Base-by-base conservation (phyloP, 2,888 invertebrate genomes). In the Hemithea aestivaria region DNA sequence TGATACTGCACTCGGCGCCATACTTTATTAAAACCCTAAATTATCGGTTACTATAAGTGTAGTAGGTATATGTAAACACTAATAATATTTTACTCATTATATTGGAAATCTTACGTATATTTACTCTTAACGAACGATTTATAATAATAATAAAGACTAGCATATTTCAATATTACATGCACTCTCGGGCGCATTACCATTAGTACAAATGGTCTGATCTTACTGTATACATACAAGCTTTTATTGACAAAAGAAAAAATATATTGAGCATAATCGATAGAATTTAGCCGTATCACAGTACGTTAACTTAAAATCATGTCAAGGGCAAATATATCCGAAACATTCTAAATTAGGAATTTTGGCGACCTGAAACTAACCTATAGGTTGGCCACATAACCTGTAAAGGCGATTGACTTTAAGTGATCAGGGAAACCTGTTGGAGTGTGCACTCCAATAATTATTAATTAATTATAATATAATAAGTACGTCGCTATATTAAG, bases 71-170 rank as follows among this genome's bases (percentile, higher is more conserved):
- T 56, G 42, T 54, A 58, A 62, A 57, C 53, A 61, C 16, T 4
- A 16, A 16, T 2, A 16, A 16, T n/a, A n/a, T 16, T 16, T 16
- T 16, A 16, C 16, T 4, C 16, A 16, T 16, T 71, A 71, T 59
- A 56, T 53, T 56, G 67, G 54, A 68, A 62, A 69, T 68, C 73
- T 74, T 77, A 78, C 74, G 68, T 74, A 73, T 71, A 56, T 62
- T 63, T 58, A 68, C 45, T 54, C 64, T 68, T 71, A 73, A 48
- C 61, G 39, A 45, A 62, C 56, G 69, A 72, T 70, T 68, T 68
- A 75, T 66, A 58, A 70, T 72, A 65, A 73, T 75, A 70, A 73
- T 79, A 80, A 76, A 85, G 87, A 87, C 87, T 87, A 87, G 87
- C 84, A 87, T 84, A 85, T 70, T n/a, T 82, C 77, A 76, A 72